Base-by-base conservation (phyloP, 2,888 invertebrate genomes). In the Rhingia campestris region DNA sequence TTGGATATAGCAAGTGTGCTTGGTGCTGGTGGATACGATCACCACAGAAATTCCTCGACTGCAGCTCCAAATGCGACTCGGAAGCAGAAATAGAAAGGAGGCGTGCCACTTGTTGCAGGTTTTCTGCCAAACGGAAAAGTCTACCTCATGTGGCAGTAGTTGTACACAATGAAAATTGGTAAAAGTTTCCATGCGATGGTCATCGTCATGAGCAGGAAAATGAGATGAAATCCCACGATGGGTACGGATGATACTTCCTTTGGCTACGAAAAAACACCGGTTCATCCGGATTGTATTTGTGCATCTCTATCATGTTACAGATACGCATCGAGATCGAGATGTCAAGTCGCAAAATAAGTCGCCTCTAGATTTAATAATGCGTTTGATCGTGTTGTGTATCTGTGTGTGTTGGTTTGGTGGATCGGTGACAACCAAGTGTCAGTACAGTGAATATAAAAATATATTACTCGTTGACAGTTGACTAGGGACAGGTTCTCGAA, bases 51-150 rank as follows among this genome's bases (percentile, higher is more conserved):
- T 73, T 73, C 63, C 72, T 63, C 72, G 30, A 37, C 45, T 39
- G 35, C 47, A 39, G 10, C 32, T 37, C 10, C 4, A 33, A 14
- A 45, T 49, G 22, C 5, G 41, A 63, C 45, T 77, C 76, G 76
- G 70, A 77, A 77, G 76, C 61, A 63, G 63, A 77, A 77, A 63
- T 69, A 77, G 76, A 77, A 77, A 77, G 76, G 76, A 77, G 76
- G 76, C 76, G 69, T 76, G 76, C 76, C 76, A 76, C 69, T 76
- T 76, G 70, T 43, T 39, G 74, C 10, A 56, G 14, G 56, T 56
- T 64, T 22, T 22, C 22, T 64, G 53, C 39, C 64, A 54, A 54
- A 63, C 54, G 54, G 53, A 63, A 72, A 72, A 54, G 43, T 58
- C 22, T 58, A 30, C 49, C 43, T 66, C 33, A 45, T 37, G 37